Evolutionary conservation across 1,140 invertebrate genomes (phyloP).

Genomic region (Calephelis nemesis): DNA sequence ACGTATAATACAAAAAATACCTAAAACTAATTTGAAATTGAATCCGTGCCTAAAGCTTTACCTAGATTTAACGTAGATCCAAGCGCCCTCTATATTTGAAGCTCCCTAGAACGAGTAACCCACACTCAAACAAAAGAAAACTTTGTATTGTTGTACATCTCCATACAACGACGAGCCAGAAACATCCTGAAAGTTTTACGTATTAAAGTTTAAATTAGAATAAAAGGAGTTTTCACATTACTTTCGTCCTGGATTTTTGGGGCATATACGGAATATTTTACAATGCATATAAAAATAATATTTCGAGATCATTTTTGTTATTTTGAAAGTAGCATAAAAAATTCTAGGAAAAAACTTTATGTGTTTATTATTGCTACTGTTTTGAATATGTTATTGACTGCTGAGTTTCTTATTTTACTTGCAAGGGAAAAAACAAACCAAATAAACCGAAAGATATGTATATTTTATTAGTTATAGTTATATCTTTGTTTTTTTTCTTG

Average conservation of each 20-base stretch:
- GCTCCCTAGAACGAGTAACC: constrained; percentile 10
- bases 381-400: constrained; percentile 1
- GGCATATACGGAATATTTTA: constrained; percentile 9
- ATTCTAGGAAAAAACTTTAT: background rate
- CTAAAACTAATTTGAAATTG: background rate
- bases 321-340: background rate
- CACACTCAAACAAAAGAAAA: constrained; percentile 18
- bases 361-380: background rate
- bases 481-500: no score
- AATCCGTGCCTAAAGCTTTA: background rate
- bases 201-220: background rate
- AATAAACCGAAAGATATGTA: no score
- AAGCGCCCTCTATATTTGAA: constrained; percentile 6
- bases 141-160: constrained; percentile 11
- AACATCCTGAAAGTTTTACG: background rate
- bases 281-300: constrained; percentile 13
- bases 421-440: background rate
- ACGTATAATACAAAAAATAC: background rate
- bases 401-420: background rate
- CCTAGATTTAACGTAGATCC: background rate
- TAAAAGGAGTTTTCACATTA: background rate
- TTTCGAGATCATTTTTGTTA: background rate
- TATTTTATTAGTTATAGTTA: no score
- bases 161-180: background rate
- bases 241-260: constrained; percentile 13